Percentiles rank a stretch among this genome's conserved stretches.
Evolutionary conservation across 2,113 vertebrate species (phyloP).

Genomic region (Etheostoma cragini): DNA sequence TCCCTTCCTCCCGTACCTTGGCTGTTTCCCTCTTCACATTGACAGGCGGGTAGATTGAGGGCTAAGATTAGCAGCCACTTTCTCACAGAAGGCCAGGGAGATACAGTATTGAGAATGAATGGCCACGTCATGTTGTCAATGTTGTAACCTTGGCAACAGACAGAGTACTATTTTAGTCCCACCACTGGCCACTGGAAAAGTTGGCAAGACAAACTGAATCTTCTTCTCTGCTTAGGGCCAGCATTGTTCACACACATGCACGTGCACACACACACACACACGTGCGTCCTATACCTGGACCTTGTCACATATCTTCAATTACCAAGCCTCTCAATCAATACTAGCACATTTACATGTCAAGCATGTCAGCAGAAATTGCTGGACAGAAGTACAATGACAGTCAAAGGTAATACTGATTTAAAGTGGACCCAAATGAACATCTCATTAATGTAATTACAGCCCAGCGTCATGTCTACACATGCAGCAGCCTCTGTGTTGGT

Average conservation of each 20-base stretch:
- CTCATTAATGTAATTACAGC: constrained; percentile 37
- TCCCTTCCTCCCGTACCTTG: constrained; percentile 74
- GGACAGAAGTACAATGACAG: constrained; percentile 8
- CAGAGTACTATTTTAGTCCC: constrained; percentile 86
- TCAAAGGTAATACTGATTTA: constrained; percentile 10
- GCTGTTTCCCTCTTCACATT: constrained; percentile 77
- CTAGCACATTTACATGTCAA: constrained; percentile 31
- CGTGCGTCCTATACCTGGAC: neutral
- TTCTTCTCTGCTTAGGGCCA: constrained; percentile 46
- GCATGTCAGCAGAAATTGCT: constrained; percentile 21
- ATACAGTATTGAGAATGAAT: constrained; percentile 89
- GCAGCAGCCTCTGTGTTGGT: constrained; percentile 9
- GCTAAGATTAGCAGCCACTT: constrained; percentile 87
- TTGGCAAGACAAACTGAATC: constrained; percentile 55
- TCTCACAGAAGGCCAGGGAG: constrained; percentile 88
- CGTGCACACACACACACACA: neutral
- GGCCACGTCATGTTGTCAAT: constrained; percentile 89
- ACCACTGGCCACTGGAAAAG: constrained; percentile 75
- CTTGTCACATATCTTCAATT: constrained; percentile 37
- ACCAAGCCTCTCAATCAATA: constrained; percentile 47
- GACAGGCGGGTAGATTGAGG: constrained; percentile 87
- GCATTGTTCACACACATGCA: constrained; percentile 19
- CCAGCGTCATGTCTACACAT: constrained; percentile 15
- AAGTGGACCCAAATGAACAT: constrained; percentile 37
- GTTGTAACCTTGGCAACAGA: constrained; percentile 90